These are phyloP conservation scores for Escarpia spicata DNA, from an alignment of 2,888 invertebrate species.

Conservation along the genomic window DNA sequence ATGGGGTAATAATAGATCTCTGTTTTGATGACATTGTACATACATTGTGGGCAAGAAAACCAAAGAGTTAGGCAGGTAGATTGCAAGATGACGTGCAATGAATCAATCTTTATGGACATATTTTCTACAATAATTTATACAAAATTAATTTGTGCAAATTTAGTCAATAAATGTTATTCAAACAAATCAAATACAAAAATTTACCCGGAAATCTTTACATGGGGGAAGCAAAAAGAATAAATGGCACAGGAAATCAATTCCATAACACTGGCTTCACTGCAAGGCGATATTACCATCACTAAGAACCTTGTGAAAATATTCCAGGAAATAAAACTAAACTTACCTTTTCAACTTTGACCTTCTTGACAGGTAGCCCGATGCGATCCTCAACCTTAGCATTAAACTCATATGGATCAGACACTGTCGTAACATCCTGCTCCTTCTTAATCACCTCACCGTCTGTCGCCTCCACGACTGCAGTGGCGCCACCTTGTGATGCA, in stretches of 20 bases:
- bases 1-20: neutral
- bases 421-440: constrained; percentile 20
- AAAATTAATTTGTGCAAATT: neutral
- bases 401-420: constrained; percentile 42
- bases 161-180: too few species aligned
- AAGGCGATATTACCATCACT: too few species aligned
- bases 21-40: too few species aligned
- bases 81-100: neutral
- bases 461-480: neutral
- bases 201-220: too few species aligned
- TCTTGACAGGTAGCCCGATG: constrained; percentile 35
- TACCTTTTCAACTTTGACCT: constrained; percentile 38
- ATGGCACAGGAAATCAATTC: too few species aligned
- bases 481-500: neutral
- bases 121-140: neutral
- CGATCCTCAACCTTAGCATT: constrained; percentile 37
- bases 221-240: too few species aligned
- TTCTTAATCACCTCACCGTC: constrained; percentile 22
- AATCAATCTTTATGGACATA: neutral
- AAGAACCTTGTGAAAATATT: too few species aligned
- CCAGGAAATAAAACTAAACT: constrained; percentile 17
- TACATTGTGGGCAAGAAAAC: too few species aligned
- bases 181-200: too few species aligned
- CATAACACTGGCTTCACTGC: too few species aligned
- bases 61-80: neutral